Evolutionary conservation across 2,888 invertebrate genomes (phyloP), one percentile per base, ranked within the genome.

Genomic region (Drosophila meridiana): DNA sequence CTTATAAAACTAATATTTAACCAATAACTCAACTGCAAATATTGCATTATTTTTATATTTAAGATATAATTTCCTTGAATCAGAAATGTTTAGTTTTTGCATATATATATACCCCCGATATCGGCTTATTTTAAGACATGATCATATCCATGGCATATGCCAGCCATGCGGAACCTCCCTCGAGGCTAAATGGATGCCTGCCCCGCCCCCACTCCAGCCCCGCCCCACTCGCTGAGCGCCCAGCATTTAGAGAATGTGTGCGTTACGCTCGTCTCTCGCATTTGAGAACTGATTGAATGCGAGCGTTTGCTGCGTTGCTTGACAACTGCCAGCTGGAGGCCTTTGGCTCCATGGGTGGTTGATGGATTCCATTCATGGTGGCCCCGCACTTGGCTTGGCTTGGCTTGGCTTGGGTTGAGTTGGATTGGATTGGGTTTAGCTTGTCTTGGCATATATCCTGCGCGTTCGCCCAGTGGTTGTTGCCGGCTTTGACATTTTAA

Each of bases 351-450:
- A 73, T 69, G 76, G 91, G 91, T 62, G 90, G 85, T 65, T 90
- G 90, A 91, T 91, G 87, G 85, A 83, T 89, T 82, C 77, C 76
- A 80, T 87, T 84, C 89, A 86, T 68, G 58, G 36, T 48, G 63
- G 58, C 56, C 40, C 43, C 50, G 4, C 59, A 26, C 45, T 56
- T 32, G 11, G 30, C 8, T 53, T 43, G 30, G 28, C 11, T 45
- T 43, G 43, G 7, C 4, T 8, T 20, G 43, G 43, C 9, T 20
- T 43, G 20, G 20, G 20, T 56, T 32, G 11, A 26, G 7, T 53
- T 43, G 30, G 28, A 5, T 45, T 45, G 45, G 26, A 3, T 20
- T 43, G 43, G 7, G 43, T 4, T 20, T 43, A 9, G 20, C 9
- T 20, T 13, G 38, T 0, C 5, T 38, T 11, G 38, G 9, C 3